Conservation (phyloP, 2,888 invertebrate genomes). For the Lobophora halterata region DNA sequence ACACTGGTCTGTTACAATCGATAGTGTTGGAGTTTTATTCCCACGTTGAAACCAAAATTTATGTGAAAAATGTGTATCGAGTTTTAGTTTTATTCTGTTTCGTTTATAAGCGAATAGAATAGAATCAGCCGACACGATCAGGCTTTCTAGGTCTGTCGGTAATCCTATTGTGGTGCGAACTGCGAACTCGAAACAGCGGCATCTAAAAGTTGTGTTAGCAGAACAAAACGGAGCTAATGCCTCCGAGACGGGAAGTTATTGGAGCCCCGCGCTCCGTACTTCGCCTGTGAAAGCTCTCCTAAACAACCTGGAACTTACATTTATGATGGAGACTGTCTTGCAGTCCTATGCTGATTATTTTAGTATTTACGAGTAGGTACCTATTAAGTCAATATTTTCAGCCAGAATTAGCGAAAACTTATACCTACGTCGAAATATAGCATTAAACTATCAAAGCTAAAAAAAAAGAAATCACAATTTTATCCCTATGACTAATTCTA, state of each 20-base stretch:
- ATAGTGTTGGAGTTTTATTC: no score
- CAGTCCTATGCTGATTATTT: conserved; percentile 8
- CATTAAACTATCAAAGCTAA: no score
- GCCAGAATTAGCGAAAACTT: no score
- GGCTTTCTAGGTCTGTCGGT: conserved; percentile 61
- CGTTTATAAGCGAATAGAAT: conserved; percentile 59
- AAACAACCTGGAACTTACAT: conserved; percentile 21
- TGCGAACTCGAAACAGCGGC: conserved; percentile 54
- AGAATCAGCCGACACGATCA: conserved; percentile 60
- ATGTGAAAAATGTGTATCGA: no score
- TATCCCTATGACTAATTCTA: no score
- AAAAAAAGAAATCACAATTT: no score
- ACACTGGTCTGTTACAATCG: no score
- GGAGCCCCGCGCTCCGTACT: conserved; percentile 27
- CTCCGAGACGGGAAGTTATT: conserved; percentile 45
- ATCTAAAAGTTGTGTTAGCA: conserved; percentile 57
- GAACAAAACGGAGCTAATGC: conserved; percentile 52
- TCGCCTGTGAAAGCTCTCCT: conserved; percentile 21
- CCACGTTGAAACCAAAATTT: conserved; percentile 30
- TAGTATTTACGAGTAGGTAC: background rate
- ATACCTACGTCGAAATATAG: no score
- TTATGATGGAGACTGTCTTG: conserved; percentile 13
- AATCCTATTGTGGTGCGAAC: conserved; percentile 71
- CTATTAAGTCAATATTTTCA: no score
- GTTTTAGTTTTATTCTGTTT: conserved; percentile 43